Conservation (phyloP, 2,113 vertebrate species). For the Cavia aperea region DNA sequence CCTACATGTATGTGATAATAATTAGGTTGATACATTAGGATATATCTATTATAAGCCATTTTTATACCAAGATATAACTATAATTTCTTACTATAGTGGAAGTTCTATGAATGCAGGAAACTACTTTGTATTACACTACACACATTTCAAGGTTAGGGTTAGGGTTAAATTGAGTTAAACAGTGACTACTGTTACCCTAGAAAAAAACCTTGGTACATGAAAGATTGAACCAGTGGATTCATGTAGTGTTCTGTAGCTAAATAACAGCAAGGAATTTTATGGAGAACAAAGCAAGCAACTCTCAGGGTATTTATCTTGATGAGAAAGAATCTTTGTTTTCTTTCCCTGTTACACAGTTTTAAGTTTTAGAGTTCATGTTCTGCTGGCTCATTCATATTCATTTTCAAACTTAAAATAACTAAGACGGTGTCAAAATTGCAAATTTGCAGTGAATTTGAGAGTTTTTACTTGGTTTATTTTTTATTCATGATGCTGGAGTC, state of each 20-base stretch:
- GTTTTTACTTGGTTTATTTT: background rate
- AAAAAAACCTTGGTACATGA: background rate
- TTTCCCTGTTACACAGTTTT: background rate
- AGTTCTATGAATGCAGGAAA: background rate
- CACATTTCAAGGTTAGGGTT: background rate
- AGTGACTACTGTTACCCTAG: background rate
- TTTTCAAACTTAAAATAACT: constrained; percentile 34
- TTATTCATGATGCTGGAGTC: background rate
- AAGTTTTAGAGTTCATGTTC: background rate
- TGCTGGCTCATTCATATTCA: constrained; percentile 15
- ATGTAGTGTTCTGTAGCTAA: background rate
- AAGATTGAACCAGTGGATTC: background rate
- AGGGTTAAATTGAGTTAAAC: background rate
- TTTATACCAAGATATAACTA: background rate
- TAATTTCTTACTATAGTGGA: background rate
- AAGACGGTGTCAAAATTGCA: constrained; percentile 38
- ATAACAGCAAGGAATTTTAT: background rate
- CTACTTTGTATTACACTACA: background rate
- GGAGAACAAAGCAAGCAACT: background rate
- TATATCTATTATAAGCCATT: background rate
- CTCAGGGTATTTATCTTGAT: background rate
- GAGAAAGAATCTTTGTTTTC: background rate
- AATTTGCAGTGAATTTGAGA: background rate
- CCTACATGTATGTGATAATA: background rate
- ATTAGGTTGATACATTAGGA: background rate